Evolutionary conservation across 2,797 vertebrate genomes (phyloP).

Genomic region (Steatocranus sp.): DNA sequence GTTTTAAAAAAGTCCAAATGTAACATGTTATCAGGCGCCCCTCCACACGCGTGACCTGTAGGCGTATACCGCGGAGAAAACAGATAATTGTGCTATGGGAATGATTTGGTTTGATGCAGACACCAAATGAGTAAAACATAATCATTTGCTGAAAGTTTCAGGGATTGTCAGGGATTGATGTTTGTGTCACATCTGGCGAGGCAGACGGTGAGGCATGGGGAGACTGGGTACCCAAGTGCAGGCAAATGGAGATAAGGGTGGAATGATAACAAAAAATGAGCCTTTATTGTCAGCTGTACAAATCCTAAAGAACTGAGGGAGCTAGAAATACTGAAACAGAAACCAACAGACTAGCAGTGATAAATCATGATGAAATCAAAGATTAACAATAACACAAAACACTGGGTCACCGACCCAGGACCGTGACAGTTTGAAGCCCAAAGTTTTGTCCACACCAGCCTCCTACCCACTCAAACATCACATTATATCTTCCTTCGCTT

Average conservation of each 20-base stretch:
- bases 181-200: not conserved
- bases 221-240: not conserved
- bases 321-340: not conserved
- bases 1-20: not conserved
- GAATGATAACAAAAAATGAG: not conserved
- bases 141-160: not conserved
- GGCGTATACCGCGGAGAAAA: not conserved
- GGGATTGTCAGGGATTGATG: not conserved
- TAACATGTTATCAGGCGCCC: not conserved
- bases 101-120: not conserved
- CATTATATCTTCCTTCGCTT: not conserved
- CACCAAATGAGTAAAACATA: not conserved
- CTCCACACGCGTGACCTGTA: not conserved
- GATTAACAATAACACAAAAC: not conserved
- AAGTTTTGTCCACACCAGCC: not conserved
- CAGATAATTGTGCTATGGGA: not conserved
- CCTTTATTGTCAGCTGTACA: not conserved
- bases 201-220: not conserved
- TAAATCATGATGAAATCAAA: not conserved
- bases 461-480: not conserved
- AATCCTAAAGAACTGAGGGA: not conserved
- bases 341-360: not conserved
- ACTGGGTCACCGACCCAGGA: not conserved
- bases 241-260: not conserved
- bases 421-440: not conserved